phyloP scores from a whole-genome alignment of 2,113 vertebrate species.

The Oryctolagus cuniculus region DNA sequence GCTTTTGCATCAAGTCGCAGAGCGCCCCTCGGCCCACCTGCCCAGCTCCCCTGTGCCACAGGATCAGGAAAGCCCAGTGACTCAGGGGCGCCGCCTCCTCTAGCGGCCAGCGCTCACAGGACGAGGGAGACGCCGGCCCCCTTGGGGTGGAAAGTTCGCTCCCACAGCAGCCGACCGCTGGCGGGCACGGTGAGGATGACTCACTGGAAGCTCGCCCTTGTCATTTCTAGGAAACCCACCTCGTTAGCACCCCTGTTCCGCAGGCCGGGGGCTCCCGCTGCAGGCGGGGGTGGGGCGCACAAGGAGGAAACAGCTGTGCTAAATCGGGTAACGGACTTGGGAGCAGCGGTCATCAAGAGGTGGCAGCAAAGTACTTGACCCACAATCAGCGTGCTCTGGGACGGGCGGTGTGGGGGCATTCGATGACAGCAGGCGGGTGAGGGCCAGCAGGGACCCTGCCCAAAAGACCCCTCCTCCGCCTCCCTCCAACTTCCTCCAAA shows the following conservation, averaged over 20 bases:
- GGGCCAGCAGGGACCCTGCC: neutral
- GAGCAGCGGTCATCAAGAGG: neutral
- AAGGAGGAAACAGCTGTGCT: neutral
- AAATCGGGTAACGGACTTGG: neutral
- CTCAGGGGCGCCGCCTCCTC: neutral
- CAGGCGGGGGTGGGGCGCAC: neutral
- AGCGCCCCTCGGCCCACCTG: too few relatives aligned
- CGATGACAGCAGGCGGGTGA: too few relatives aligned
- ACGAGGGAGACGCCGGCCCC: neutral
- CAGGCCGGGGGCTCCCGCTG: neutral
- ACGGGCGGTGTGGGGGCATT: too few relatives aligned
- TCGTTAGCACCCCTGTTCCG: neutral
- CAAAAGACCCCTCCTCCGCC: neutral
- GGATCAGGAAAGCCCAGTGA: neutral
- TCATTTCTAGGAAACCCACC: constrained; percentile 68
- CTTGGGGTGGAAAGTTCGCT: neutral
- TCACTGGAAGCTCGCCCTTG: neutral
- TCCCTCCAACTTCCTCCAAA: neutral
- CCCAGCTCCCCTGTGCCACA: too few relatives aligned
- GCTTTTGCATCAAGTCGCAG: neutral
- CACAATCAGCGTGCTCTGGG: neutral
- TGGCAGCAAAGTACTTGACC: neutral
- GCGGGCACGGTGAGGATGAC: neutral
- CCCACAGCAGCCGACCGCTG: neutral
- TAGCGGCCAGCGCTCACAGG: neutral